Base-by-base conservation (phyloP, 2,113 vertebrate species). In the Jacana jacana region DNA sequence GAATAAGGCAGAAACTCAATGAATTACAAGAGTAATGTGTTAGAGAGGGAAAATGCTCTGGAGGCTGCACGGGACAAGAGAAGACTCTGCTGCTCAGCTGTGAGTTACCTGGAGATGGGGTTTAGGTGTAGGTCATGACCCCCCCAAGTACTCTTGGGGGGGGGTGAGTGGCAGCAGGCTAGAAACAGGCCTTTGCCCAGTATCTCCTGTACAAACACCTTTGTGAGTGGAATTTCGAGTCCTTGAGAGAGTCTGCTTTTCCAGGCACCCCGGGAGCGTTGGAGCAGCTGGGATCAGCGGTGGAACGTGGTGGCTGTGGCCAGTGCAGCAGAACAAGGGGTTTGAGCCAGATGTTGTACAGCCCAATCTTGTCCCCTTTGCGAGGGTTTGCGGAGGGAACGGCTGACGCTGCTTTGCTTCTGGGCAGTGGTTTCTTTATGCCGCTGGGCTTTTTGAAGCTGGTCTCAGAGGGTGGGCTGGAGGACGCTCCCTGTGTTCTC, bases 1-100 rank as follows among this genome's bases (percentile, higher is more conserved):
- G 79, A 70, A 30, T 30, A 66, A 91, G 58, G 76, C 37, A 90
- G 71, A 81, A 88, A 51, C 71, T 88, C 70, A 81, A 4, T 76
- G 80, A 88, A 55, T 81, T 54, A 10, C 69, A 65, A 75, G 27
- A 14, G 46, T 70, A 18, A 91, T 54, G 71, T 77, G 25, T 77
- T 77, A 55, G 28, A 63, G 51, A 81, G 71, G 30, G 24, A 73
- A 40, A 49, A 66, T 33, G 5, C 37, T 17, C 40, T 46, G 71
- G n/a, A 82, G 58, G 44, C 49, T 82, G 5, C 46, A 10, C 1
- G 18, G 70, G 42, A 31, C 14, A 20, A 19, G 76, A 39, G 55
- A 46, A n/a, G 40, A 35, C 39, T 73, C 82, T 64, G 58, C 46
- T 92, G 88, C 71, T 46, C 48, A 52, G 35, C 52, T 13, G 13